A percentile compares a stretch with the other conserved stretches of the same genome.
Conservation (phyloP, 2,888 invertebrate species). For the Dynastes tityus region DNA sequence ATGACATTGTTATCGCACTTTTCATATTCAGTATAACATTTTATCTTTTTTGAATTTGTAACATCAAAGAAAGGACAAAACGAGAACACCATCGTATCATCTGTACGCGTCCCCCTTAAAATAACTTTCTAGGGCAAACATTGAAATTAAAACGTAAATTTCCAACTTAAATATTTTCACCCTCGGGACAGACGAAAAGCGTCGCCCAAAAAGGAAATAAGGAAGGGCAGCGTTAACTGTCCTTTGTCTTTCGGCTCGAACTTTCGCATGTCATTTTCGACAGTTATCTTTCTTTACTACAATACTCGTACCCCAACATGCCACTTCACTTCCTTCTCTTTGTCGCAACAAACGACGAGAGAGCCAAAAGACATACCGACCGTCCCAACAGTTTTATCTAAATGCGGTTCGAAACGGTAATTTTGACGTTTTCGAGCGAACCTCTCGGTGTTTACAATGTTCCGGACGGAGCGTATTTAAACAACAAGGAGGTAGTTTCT, state of each 20-base stretch:
- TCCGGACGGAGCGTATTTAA: background rate
- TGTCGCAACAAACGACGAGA: background rate
- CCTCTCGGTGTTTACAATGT: conserved; percentile 16
- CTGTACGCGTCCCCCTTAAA: background rate
- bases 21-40: too few species aligned
- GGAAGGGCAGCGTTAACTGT: conserved; percentile 6
- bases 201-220: conserved; percentile 1
- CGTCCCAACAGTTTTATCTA: conserved; percentile 37
- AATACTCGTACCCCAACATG: too few species aligned
- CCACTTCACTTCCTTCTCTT: background rate
- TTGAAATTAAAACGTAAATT: conserved; percentile 18
- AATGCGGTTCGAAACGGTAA: conserved; percentile 17
- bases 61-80: too few species aligned
- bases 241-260: conserved; percentile 22
- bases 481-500: conserved; percentile 12
- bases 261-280: conserved; percentile 23
- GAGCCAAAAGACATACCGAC: background rate
- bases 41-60: too few species aligned
- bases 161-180: conserved; percentile 6
- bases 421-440: conserved; percentile 28
- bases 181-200: too few species aligned
- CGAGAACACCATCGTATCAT: too few species aligned
- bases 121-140: conserved; percentile 4
- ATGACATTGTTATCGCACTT: too few species aligned
- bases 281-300: conserved; percentile 11